These are phyloP conservation scores for Orchesella cincta DNA, from an alignment of 1,140 invertebrate species.

Conservation along the genomic window DNA sequence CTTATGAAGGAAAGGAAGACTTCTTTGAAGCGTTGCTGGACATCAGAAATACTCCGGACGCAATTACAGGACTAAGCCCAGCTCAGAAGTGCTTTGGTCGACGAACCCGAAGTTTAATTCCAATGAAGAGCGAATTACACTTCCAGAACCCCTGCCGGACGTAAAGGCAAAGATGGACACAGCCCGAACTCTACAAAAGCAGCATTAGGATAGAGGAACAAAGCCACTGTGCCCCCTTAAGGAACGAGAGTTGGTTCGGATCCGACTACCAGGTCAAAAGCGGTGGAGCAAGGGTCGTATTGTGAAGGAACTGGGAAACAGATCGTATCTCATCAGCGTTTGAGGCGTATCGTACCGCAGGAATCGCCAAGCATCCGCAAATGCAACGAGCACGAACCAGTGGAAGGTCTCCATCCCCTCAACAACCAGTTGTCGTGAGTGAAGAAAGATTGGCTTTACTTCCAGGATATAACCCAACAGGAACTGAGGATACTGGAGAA, in stretches of 20 bases:
- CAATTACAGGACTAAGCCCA: slow-evolving; percentile 20
- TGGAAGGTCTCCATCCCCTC: background rate
- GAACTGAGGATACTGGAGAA: background rate
- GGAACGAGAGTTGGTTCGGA: slow-evolving; percentile 5
- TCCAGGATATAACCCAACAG: background rate
- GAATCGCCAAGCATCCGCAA: background rate
- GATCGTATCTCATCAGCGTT: background rate
- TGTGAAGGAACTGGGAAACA: background rate
- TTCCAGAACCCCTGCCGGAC: background rate
- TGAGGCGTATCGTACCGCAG: background rate
- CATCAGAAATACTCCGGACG: slow-evolving; percentile 19
- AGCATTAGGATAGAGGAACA: background rate
- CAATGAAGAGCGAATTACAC: background rate
- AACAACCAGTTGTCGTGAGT: too few species aligned
- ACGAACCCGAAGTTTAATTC: background rate
- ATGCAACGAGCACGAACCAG: background rate
- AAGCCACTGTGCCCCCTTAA: background rate
- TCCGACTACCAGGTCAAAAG: background rate
- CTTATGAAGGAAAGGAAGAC: background rate
- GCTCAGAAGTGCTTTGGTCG: slow-evolving; percentile 21
- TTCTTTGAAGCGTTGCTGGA: background rate
- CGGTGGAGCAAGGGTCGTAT: slow-evolving; percentile 1
- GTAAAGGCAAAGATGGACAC: background rate
- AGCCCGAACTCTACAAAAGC: background rate
- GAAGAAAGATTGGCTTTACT: background rate